phyloP scores from a whole-genome alignment of 35 echinoderm and acorn worm genomes.

The Acanthaster planci region DNA sequence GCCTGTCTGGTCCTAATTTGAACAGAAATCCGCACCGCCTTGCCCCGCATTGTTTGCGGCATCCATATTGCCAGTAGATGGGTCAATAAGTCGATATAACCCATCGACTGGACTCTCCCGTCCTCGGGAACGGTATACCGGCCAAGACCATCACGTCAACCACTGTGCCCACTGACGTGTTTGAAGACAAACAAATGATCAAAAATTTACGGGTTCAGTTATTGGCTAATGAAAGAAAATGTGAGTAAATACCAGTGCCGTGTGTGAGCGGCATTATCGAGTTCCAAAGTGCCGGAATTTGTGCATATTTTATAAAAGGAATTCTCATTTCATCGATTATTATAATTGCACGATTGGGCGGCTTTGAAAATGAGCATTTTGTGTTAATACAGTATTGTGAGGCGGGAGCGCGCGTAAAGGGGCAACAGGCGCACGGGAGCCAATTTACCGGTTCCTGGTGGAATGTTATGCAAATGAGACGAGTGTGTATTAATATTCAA shows the following conservation, averaged over 20 bases:
- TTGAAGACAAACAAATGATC: conserved; percentile 19
- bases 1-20: conserved; percentile 3
- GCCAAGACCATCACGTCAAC: not conserved
- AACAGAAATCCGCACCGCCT: not conserved
- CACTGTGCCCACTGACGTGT: not conserved
- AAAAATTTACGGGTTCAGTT: conserved; percentile 20
- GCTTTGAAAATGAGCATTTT: not conserved
- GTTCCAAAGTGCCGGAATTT: conserved; percentile 9
- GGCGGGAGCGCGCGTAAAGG: not conserved
- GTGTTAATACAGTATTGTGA: not conserved
- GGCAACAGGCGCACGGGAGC: not conserved
- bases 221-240: conserved; percentile 16
- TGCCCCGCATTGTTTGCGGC: not conserved
- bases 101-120: not conserved
- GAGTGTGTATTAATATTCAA: conserved; percentile 4
- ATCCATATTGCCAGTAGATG: conserved; percentile 7
- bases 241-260: not conserved
- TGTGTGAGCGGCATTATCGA: not conserved
- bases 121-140: not conserved
- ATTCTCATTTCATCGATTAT: conserved; percentile 2
- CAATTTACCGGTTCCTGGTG: not conserved
- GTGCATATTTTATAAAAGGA: not conserved
- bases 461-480: not conserved
- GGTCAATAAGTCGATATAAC: not conserved
- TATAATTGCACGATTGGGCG: not conserved